Evolutionary conservation across 2,797 vertebrate genomes (phyloP).

Genomic region (Gadopsis marmoratus): DNA sequence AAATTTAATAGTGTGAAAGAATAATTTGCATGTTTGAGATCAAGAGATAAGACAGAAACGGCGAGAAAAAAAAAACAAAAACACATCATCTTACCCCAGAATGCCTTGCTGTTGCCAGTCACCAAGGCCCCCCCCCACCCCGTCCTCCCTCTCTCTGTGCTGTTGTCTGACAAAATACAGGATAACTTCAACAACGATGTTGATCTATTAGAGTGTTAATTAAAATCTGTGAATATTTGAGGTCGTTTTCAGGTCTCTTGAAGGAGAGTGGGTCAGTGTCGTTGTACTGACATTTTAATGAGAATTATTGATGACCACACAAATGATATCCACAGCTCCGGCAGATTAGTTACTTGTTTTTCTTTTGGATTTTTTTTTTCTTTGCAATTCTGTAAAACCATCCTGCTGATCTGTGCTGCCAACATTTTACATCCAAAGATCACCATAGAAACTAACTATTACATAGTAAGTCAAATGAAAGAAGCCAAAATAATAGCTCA

Average conservation of each 20-base stretch:
- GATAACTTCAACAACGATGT: constrained; percentile 26
- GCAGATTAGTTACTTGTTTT: background rate
- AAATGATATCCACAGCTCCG: constrained; percentile 7
- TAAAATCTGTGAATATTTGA: constrained; percentile 21
- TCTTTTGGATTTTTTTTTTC: background rate
- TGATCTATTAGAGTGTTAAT: constrained; percentile 34
- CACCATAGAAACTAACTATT: constrained; percentile 48
- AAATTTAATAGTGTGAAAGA: constrained; percentile 71
- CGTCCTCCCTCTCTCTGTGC: background rate
- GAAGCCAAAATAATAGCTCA: background rate
- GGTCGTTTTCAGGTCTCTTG: constrained; percentile 15
- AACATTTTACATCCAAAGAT: constrained; percentile 32
- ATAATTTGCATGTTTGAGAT: constrained; percentile 76
- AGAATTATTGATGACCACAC: constrained; percentile 25
- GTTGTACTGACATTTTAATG: constrained; percentile 20
- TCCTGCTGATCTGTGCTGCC: constrained; percentile 8
- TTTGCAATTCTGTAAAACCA: constrained; percentile 10
- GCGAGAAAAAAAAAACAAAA: background rate
- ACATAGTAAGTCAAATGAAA: constrained; percentile 13
- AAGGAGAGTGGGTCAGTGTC: constrained; percentile 4
- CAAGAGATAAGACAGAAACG: constrained; percentile 57
- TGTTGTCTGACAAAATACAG: constrained; percentile 21
- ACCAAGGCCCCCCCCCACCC: background rate
- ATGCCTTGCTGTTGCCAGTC: constrained; percentile 39
- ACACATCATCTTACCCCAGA: constrained; percentile 36